phyloP scores from a whole-genome alignment of 2,797 vertebrate genomes.

The Coregonus ussuriensis region DNA sequence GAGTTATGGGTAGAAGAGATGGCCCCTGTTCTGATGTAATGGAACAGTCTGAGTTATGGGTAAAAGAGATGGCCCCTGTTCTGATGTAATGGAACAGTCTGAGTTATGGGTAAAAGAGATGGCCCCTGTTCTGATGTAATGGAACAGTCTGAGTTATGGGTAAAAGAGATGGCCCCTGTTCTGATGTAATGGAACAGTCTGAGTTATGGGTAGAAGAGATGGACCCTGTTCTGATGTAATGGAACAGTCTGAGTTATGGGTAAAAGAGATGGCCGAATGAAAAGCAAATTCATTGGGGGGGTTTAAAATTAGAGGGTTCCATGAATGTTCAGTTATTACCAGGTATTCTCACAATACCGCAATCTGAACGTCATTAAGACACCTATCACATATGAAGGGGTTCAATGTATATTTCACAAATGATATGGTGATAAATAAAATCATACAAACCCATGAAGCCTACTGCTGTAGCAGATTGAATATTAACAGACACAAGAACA shows the following conservation, averaged over 20 bases:
- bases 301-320: slow-evolving; percentile 23
- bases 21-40: too few species aligned
- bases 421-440: not conserved
- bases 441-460: not conserved
- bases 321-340: not conserved
- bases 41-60: too few species aligned
- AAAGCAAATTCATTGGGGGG: slow-evolving; percentile 3
- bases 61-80: too few species aligned
- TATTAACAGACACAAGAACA: not conserved
- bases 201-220: slow-evolving; percentile 4
- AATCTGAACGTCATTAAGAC: not conserved
- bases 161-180: not conserved
- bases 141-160: slow-evolving; percentile 8
- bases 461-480: not conserved
- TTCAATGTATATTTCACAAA: not conserved
- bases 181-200: not conserved
- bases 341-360: not conserved
- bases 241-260: slow-evolving; percentile 9
- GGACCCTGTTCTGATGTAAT: not conserved
- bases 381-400: not conserved
- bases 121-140: not conserved
- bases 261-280: not conserved
- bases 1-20: too few species aligned
- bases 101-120: slow-evolving; percentile 8
- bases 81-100: not conserved